These are phyloP conservation scores for Ochotona curzoniae DNA, from an alignment of 2,113 vertebrate species.

Conservation along the genomic window DNA sequence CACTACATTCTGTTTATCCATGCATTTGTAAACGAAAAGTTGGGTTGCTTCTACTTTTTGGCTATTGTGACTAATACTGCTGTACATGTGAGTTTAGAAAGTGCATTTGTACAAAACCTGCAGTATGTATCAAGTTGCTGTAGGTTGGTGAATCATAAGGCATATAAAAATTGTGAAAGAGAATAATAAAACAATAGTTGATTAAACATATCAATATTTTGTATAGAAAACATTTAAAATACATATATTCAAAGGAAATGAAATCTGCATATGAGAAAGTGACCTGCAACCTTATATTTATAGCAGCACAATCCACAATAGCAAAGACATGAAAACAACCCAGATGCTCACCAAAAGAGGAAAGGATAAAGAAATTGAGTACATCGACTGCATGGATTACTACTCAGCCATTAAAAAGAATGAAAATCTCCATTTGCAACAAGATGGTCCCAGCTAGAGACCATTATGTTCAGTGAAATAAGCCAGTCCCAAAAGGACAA, in stretches of 20 bases:
- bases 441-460: too few relatives aligned
- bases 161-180: background rate
- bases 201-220: background rate
- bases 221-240: conserved; percentile 29
- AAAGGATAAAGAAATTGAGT: too few relatives aligned
- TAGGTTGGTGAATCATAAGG: background rate
- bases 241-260: background rate
- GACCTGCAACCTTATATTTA: too few relatives aligned
- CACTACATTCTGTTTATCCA: background rate
- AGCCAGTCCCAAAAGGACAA: too few relatives aligned
- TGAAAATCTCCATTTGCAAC: too few relatives aligned
- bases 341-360: too few relatives aligned
- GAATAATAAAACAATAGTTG: background rate
- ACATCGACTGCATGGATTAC: too few relatives aligned
- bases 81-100: background rate
- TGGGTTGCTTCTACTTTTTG: background rate
- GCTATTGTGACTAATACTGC: background rate
- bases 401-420: too few relatives aligned
- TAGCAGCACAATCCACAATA: too few relatives aligned
- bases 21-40: background rate
- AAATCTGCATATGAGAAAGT: too few relatives aligned
- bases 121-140: conserved; percentile 5
- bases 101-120: conserved; percentile 6
- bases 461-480: too few relatives aligned
- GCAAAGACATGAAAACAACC: too few relatives aligned